Conservation (phyloP, 2,888 invertebrate genomes). For the Polyommatus iphigenia region DNA sequence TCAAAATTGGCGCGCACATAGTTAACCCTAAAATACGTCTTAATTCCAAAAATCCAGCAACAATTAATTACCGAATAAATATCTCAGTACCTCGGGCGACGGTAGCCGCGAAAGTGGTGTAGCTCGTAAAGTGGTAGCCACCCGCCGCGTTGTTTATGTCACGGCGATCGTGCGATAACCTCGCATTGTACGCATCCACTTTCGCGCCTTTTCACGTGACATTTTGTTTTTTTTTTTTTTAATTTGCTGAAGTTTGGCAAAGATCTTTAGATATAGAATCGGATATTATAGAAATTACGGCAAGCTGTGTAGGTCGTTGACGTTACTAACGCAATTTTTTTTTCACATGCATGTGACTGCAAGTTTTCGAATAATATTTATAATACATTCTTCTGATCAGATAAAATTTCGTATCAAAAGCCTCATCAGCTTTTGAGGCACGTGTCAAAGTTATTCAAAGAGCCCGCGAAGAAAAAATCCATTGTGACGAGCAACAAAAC, state of each 20-base stretch:
- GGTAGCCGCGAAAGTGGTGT: constrained; percentile 44
- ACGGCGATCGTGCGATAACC: constrained; percentile 59
- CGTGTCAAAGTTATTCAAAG: constrained; percentile 45
- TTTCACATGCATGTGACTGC: background rate
- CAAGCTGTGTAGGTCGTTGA: background rate
- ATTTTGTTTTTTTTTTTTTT: constrained; percentile 41
- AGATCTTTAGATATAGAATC: background rate
- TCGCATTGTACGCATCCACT: constrained; percentile 59
- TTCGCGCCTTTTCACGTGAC: constrained; percentile 53
- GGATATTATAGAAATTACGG: background rate
- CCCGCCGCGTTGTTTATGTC: constrained; percentile 73
- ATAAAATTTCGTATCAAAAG: constrained; percentile 1
- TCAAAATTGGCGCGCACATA: background rate
- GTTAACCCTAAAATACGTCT: background rate
- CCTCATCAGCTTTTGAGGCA: constrained; percentile 38
- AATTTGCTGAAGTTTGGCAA: background rate
- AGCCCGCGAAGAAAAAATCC: constrained; percentile 52
- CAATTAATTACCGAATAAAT: constrained; percentile 20
- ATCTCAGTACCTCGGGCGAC: constrained; percentile 8
- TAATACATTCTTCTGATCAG: background rate
- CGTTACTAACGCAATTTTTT: background rate
- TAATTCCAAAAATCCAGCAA: background rate
- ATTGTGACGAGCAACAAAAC: constrained; percentile 67
- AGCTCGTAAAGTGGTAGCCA: constrained; percentile 69
- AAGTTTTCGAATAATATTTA: background rate